These are phyloP conservation scores for Pseudoatta argentina DNA, from an alignment of 1,140 invertebrate genomes.

Conservation along the genomic window DNA sequence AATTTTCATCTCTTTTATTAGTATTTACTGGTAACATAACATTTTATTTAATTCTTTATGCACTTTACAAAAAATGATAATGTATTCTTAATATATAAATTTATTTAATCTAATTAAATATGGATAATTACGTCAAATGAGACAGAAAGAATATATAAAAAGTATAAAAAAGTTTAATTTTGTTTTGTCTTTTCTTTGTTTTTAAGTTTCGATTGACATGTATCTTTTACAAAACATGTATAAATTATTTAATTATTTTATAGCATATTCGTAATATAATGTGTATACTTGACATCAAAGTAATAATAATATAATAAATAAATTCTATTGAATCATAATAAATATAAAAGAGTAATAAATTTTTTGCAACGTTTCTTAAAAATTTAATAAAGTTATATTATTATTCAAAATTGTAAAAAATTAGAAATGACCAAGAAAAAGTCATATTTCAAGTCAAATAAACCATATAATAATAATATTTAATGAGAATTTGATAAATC, in stretches of 20 bases:
- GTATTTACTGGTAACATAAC: not conserved
- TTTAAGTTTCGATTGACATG: too few species aligned
- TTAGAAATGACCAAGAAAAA: not conserved
- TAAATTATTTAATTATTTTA: too few species aligned
- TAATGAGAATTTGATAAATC: not conserved
- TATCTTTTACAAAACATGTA: too few species aligned
- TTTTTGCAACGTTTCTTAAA: not conserved
- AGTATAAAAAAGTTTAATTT: not conserved
- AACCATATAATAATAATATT: not conserved
- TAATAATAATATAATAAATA: constrained; percentile 7
- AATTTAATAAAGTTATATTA: not conserved
- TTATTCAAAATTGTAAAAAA: constrained; percentile 1
- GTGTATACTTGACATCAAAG: not conserved
- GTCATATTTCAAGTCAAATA: not conserved
- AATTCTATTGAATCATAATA: constrained; percentile 7
- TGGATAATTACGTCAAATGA: not conserved
- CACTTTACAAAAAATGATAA: not conserved
- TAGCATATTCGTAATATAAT: too few species aligned
- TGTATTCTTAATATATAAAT: not conserved
- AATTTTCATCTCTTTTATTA: not conserved
- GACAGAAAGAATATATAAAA: not conserved
- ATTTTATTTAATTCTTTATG: not conserved
- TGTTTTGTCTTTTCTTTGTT: not conserved
- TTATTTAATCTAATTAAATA: not conserved
- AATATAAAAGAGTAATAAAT: not conserved